Conservation (phyloP, 2,113 vertebrate species). For the Antigone vipio region DNA sequence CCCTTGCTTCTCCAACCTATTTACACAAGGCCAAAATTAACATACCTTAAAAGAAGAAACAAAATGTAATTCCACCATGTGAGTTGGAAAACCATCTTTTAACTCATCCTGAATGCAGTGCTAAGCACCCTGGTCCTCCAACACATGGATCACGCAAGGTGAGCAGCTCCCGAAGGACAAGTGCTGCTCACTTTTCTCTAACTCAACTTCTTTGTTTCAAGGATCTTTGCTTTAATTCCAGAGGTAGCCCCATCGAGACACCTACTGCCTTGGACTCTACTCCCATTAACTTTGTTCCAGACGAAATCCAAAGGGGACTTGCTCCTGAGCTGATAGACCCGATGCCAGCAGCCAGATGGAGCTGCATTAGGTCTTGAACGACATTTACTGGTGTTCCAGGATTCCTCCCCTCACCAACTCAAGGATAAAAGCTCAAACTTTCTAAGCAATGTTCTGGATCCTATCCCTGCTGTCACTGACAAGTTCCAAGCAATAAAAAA, state of each 20-base stretch:
- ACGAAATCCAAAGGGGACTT: not conserved
- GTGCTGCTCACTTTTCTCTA: not conserved
- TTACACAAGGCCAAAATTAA: not conserved
- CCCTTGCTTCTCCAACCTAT: not conserved
- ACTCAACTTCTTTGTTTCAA: not conserved
- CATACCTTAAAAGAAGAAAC: not conserved
- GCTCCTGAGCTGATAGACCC: not conserved
- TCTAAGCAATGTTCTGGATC: not conserved
- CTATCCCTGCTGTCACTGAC: not conserved
- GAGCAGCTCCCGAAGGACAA: not conserved
- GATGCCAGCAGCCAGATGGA: not conserved
- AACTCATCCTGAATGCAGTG: not conserved
- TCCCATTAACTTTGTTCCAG: not conserved
- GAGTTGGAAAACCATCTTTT: not conserved
- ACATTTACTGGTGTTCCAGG: not conserved
- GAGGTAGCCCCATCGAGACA: not conserved
- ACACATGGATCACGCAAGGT: rapidly evolving
- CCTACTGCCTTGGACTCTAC: not conserved
- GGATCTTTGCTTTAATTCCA: not conserved
- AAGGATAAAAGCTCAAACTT: not conserved
- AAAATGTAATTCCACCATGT: not conserved
- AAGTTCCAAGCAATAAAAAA: not conserved
- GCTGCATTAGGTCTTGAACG: not conserved
- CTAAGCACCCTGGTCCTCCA: not conserved
- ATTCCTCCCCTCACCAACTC: not conserved